These are phyloP conservation scores for Clupea harengus DNA, from an alignment of 2,113 vertebrate species.

Conservation along the genomic window DNA sequence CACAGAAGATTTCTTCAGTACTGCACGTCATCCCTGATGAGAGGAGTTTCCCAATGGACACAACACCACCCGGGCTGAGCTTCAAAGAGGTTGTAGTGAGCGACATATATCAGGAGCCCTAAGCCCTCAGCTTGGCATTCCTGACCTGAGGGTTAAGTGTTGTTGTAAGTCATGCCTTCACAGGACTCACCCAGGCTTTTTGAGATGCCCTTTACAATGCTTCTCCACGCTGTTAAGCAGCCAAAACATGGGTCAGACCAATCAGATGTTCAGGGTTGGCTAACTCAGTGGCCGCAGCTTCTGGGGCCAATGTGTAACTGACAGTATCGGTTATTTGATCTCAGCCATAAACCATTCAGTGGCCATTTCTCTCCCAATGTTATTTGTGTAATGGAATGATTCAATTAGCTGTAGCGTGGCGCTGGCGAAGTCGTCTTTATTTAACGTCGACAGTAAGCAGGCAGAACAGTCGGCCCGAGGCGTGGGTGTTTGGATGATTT, in stretches of 20 bases:
- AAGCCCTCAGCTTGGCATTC: neutral
- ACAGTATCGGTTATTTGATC: neutral
- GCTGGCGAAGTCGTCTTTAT: neutral
- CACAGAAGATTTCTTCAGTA: neutral
- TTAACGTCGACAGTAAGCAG: neutral
- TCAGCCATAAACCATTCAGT: neutral
- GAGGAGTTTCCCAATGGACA: neutral
- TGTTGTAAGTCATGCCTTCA: conserved; percentile 12
- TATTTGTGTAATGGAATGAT: neutral
- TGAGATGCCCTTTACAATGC: neutral
- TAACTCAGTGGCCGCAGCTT: neutral
- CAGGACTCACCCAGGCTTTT: neutral
- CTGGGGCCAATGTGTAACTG: neutral
- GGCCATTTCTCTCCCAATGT: neutral
- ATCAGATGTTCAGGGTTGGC: neutral
- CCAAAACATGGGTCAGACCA: neutral
- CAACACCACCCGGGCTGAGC: neutral
- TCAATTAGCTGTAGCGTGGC: neutral
- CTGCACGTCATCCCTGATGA: neutral
- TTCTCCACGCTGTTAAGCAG: neutral
- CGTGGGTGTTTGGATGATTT: neutral
- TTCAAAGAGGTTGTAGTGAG: neutral
- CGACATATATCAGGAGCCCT: neutral
- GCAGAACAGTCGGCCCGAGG: conserved; percentile 16
- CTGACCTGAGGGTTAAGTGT: neutral